These are phyloP conservation scores for Drosophila kurseongensis DNA, from an alignment of 1,140 invertebrate genomes.

Conservation along the genomic window DNA sequence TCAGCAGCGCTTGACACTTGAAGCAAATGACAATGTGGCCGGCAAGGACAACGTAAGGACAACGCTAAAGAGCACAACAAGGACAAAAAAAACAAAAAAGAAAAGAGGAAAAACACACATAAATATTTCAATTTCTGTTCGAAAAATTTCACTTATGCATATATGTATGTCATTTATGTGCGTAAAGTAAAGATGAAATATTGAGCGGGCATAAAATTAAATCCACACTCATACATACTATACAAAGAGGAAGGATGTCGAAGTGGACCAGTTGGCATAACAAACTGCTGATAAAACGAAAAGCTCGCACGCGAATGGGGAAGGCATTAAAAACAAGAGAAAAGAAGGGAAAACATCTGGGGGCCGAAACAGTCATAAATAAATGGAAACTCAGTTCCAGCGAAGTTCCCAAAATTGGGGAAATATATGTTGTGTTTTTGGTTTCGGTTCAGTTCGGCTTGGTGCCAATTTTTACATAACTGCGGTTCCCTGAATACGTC, in stretches of 20 bases:
- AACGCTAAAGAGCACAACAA: constrained; percentile 56
- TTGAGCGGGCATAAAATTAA: constrained; percentile 69
- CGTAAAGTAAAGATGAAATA: constrained; percentile 63
- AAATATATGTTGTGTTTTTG: constrained; percentile 58
- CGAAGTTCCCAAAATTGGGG: constrained; percentile 42
- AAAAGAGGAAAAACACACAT: constrained; percentile 37
- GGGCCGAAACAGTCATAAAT: constrained; percentile 44
- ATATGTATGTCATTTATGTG: constrained; percentile 44
- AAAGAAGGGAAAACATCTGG: constrained; percentile 54
- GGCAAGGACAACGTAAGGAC: constrained; percentile 78
- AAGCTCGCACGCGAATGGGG: constrained; percentile 59
- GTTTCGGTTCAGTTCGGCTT: constrained; percentile 9
- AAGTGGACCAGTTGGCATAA: constrained; percentile 47
- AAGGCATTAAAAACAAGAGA: constrained; percentile 24
- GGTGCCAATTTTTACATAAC: constrained; percentile 28
- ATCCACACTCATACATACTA: constrained; percentile 58
- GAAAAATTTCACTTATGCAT: constrained; percentile 56
- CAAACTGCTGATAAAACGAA: constrained; percentile 78
- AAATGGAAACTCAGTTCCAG: constrained; percentile 39
- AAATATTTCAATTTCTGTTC: constrained; percentile 78
- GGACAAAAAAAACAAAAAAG: constrained; percentile 16
- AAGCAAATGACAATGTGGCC: constrained; percentile 67
- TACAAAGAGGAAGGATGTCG: constrained; percentile 6
- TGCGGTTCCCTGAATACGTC: constrained; percentile 15
- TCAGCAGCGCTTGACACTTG: constrained; percentile 78